phyloP scores from a whole-genome alignment of 2,113 vertebrate species.

The Macrotus californicus region DNA sequence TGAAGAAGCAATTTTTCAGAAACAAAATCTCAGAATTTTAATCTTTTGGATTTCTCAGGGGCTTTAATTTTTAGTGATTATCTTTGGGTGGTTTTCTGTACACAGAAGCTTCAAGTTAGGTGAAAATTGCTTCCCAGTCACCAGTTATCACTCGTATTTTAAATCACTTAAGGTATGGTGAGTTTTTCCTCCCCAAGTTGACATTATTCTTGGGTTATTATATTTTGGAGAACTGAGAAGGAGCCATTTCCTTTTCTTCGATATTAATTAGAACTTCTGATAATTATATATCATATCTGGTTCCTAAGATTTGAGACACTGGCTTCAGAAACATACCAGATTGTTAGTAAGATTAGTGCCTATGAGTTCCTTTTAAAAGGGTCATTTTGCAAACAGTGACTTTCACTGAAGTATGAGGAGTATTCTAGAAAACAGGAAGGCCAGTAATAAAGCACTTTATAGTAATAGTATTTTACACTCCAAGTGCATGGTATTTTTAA shows the following conservation, averaged over 20 bases:
- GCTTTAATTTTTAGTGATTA: slow-evolving; percentile 27
- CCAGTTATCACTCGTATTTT: slow-evolving; percentile 10
- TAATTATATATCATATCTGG: background rate
- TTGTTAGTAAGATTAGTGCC: background rate
- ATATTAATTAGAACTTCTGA: background rate
- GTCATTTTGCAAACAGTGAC: slow-evolving; percentile 57
- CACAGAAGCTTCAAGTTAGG: background rate
- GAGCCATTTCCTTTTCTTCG: slow-evolving; percentile 3
- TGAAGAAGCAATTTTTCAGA: slow-evolving; percentile 34
- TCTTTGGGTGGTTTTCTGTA: slow-evolving; percentile 15
- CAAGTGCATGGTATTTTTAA: slow-evolving; percentile 30
- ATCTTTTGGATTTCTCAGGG: background rate
- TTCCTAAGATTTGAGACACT: background rate
- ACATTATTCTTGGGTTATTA: background rate
- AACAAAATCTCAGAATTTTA: slow-evolving; percentile 40
- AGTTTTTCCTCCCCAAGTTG: background rate
- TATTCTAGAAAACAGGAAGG: slow-evolving; percentile 45
- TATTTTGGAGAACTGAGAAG: slow-evolving; percentile 19
- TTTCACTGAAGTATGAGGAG: slow-evolving; percentile 59
- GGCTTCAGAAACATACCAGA: slow-evolving; percentile 11
- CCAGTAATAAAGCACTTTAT: slow-evolving; percentile 47
- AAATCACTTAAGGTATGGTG: background rate
- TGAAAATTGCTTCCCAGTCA: slow-evolving; percentile 15
- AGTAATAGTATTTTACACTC: background rate
- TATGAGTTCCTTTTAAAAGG: slow-evolving; percentile 49